These are phyloP conservation scores for Oncorhynchus masou DNA, from an alignment of 2,113 vertebrate genomes.

Conservation along the genomic window DNA sequence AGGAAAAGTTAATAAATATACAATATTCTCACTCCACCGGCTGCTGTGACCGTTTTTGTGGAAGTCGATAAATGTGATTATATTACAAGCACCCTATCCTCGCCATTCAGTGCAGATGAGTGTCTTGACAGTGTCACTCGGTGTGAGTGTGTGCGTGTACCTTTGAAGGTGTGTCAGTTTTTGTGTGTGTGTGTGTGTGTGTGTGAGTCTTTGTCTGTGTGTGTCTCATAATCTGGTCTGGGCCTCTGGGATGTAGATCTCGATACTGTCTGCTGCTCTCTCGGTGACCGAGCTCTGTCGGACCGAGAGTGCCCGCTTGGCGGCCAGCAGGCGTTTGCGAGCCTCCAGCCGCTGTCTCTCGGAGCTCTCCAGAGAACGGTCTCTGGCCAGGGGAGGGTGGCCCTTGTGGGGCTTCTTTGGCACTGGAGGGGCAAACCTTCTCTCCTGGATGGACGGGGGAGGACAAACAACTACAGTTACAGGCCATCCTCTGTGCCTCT, in stretches of 20 bases:
- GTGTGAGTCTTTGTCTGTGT: conserved; percentile 5
- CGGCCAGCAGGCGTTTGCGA: conserved; percentile 88
- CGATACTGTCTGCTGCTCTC: conserved; percentile 94
- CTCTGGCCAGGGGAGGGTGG: conserved; percentile 68
- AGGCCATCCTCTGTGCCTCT: conserved; percentile 17
- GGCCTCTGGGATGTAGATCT: conserved; percentile 98
- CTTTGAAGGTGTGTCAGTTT: not conserved
- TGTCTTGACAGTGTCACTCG: conserved; percentile 20
- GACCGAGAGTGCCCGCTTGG: conserved; percentile 89
- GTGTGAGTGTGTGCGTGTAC: conserved; percentile 17
- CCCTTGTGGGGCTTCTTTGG: conserved; percentile 75
- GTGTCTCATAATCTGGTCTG: conserved; percentile 93
- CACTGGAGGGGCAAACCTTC: conserved; percentile 71
- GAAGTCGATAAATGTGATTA: conserved; percentile 44
- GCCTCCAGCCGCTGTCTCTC: conserved; percentile 93
- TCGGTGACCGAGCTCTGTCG: conserved; percentile 96
- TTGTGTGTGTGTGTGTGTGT: not conserved
- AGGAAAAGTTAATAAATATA: conserved; percentile 57
- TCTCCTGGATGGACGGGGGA: conserved; percentile 72
- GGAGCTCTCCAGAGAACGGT: conserved; percentile 76
- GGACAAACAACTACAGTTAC: conserved; percentile 50
- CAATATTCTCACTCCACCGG: conserved; percentile 44
- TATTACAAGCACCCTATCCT: conserved; percentile 55
- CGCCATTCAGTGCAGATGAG: conserved; percentile 46
- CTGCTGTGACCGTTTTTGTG: conserved; percentile 39